A percentile compares a stretch with the other conserved stretches of the same genome.
Evolutionary conservation across 1,140 invertebrate genomes (phyloP).

Genomic region (Drosophila asahinai): DNA sequence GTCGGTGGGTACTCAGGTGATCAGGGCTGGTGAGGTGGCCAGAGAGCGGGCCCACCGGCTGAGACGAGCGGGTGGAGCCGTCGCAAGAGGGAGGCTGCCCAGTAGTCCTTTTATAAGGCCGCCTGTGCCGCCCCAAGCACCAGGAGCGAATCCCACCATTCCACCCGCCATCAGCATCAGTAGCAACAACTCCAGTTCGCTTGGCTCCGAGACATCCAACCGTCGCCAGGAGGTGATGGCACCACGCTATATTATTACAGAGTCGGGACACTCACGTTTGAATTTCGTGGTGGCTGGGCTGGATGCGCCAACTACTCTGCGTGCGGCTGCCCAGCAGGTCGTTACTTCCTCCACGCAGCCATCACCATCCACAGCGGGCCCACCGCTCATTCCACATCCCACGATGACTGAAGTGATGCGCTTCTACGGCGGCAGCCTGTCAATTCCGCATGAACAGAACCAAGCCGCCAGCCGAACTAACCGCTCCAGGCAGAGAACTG

Average conservation of each 20-base stretch:
- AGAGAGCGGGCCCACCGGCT: not conserved
- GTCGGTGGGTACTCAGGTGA: not conserved
- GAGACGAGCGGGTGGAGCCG: not conserved
- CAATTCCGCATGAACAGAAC: not conserved
- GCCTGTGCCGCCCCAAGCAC: not conserved
- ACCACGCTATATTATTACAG: not conserved
- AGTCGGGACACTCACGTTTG: not conserved
- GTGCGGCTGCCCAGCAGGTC: slow-evolving; percentile 4
- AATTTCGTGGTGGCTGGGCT: slow-evolving; percentile 7
- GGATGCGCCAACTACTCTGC: not conserved
- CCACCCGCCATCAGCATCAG: slow-evolving; percentile 10
- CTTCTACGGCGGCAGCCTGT: slow-evolving; percentile 26
- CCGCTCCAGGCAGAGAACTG: slow-evolving; percentile 2
- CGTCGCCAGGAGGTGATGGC: slow-evolving; percentile 12
- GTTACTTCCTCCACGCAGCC: not conserved
- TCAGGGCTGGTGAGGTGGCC: slow-evolving; percentile 16
- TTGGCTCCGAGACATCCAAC: slow-evolving; percentile 6
- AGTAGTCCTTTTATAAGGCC: not conserved
- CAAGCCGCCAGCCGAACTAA: not conserved
- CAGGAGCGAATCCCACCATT: not conserved
- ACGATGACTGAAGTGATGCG: slow-evolving; percentile 40
- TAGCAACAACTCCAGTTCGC: slow-evolving; percentile 3
- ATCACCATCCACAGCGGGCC: not conserved
- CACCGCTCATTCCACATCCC: not conserved
- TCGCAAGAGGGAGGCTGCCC: not conserved